Evolutionary conservation across 2,888 invertebrate species (phyloP).

Genomic region (Bembecia ichneumoniformis): DNA sequence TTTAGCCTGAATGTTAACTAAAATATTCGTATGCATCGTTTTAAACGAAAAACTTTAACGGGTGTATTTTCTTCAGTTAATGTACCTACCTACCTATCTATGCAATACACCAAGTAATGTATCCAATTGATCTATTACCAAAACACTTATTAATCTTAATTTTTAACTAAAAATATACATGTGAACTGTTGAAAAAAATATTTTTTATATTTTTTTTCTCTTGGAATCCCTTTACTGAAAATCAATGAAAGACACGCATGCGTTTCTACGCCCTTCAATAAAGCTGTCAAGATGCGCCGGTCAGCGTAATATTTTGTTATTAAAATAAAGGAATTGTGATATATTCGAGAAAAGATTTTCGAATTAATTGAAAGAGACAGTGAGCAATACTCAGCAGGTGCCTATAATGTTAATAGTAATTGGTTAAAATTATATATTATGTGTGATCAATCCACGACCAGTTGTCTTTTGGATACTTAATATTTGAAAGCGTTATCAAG

Average conservation of each 20-base stretch:
- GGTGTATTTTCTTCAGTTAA: too few relatives aligned
- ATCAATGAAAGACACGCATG: slow-evolving; percentile 57
- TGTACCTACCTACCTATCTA: too few relatives aligned
- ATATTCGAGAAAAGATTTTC: background rate
- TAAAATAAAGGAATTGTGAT: slow-evolving; percentile 13
- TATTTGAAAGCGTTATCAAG: background rate
- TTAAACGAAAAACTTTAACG: too few relatives aligned
- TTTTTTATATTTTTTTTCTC: background rate
- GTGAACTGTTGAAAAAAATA: too few relatives aligned
- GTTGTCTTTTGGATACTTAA: background rate
- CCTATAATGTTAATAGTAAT: background rate
- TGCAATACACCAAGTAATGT: too few relatives aligned
- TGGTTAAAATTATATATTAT: background rate
- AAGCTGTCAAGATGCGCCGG: slow-evolving; percentile 38
- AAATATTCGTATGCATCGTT: too few relatives aligned
- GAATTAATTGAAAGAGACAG: too few relatives aligned
- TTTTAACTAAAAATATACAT: too few relatives aligned
- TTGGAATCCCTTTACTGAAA: slow-evolving; percentile 37
- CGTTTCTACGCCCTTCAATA: slow-evolving; percentile 23
- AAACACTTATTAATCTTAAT: too few relatives aligned
- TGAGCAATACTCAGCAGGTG: background rate
- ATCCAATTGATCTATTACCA: too few relatives aligned
- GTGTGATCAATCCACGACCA: background rate
- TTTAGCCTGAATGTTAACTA: too few relatives aligned
- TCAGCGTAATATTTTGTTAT: slow-evolving; percentile 22